Conservation (phyloP, 2,888 invertebrate species). For the Eupithecia inturbata region DNA sequence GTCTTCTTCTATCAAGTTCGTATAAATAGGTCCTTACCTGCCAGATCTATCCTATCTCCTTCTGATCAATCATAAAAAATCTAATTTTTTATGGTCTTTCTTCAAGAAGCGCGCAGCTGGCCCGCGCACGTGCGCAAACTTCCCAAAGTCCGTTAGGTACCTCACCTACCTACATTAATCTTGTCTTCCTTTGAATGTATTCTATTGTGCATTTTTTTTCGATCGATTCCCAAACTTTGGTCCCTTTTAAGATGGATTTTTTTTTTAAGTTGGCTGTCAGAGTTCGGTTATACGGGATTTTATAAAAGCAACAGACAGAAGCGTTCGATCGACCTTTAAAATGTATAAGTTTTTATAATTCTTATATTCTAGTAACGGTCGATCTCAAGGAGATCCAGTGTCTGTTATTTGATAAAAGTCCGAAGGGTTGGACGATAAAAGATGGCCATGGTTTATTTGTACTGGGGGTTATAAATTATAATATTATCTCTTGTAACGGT, state of each 20-base stretch:
- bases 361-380: slow-evolving; percentile 58
- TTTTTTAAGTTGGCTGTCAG: slow-evolving; percentile 31
- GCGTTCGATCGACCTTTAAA: background rate
- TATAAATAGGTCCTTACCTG: background rate
- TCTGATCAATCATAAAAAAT: slow-evolving; percentile 5
- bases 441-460: slow-evolving; percentile 31
- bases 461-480: slow-evolving; percentile 3
- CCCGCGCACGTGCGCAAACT: slow-evolving; percentile 78
- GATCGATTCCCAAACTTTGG: slow-evolving; percentile 28
- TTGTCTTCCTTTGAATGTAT: slow-evolving; percentile 71
- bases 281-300: background rate
- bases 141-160: slow-evolving; percentile 69
- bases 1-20: no score
- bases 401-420: slow-evolving; percentile 45
- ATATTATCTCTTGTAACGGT: slow-evolving; percentile 12
- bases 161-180: slow-evolving; percentile 71
- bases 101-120: slow-evolving; percentile 64
- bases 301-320: slow-evolving; percentile 1
- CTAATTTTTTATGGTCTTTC: slow-evolving; percentile 44
- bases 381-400: slow-evolving; percentile 49
- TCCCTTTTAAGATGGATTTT: slow-evolving; percentile 35
- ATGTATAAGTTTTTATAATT: background rate
- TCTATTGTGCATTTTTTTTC: slow-evolving; percentile 65
- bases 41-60: background rate
- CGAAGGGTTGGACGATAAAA: slow-evolving; percentile 39